Conservation (phyloP, 2,113 vertebrate genomes). For the Meriones unguiculatus region DNA sequence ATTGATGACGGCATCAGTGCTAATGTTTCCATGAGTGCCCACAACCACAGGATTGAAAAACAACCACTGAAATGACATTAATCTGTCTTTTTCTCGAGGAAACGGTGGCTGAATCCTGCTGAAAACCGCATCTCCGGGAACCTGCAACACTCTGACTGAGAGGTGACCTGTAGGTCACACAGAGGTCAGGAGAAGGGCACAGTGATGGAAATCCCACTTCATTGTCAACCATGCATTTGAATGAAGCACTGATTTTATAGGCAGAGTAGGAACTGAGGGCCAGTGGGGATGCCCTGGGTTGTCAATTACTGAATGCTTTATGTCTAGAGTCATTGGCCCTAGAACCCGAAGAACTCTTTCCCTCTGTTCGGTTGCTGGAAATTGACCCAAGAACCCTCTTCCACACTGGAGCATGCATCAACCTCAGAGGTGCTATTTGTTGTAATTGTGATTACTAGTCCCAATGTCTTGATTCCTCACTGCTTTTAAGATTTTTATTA, state of each 20-base stretch:
- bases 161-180: slow-evolving; percentile 78
- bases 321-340: slow-evolving; percentile 62
- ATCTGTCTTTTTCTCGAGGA: slow-evolving; percentile 71
- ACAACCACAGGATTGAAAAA: slow-evolving; percentile 72
- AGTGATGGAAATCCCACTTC: slow-evolving; percentile 71
- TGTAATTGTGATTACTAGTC: slow-evolving; percentile 28
- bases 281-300: slow-evolving; percentile 64
- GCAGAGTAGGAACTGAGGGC: slow-evolving; percentile 60
- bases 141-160: slow-evolving; percentile 77
- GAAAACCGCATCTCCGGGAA: slow-evolving; percentile 78
- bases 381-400: slow-evolving; percentile 55
- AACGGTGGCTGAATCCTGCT: slow-evolving; percentile 76
- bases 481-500: slow-evolving; percentile 68
- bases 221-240: slow-evolving; percentile 76
- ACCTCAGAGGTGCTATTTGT: slow-evolving; percentile 22
- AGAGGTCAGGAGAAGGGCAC: slow-evolving; percentile 82
- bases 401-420: slow-evolving; percentile 18
- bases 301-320: slow-evolving; percentile 72
- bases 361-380: slow-evolving; percentile 62
- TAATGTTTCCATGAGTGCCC: slow-evolving; percentile 65
- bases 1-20: slow-evolving; percentile 58
- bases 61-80: neutral
- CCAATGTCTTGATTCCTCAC: slow-evolving; percentile 49
- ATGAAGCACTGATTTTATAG: slow-evolving; percentile 71
- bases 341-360: slow-evolving; percentile 63